A percentile compares a stretch with the other conserved stretches of the same genome.
Evolutionary conservation across 1,140 invertebrate species (phyloP).

Genomic region (Adoxophyes honmai): DNA sequence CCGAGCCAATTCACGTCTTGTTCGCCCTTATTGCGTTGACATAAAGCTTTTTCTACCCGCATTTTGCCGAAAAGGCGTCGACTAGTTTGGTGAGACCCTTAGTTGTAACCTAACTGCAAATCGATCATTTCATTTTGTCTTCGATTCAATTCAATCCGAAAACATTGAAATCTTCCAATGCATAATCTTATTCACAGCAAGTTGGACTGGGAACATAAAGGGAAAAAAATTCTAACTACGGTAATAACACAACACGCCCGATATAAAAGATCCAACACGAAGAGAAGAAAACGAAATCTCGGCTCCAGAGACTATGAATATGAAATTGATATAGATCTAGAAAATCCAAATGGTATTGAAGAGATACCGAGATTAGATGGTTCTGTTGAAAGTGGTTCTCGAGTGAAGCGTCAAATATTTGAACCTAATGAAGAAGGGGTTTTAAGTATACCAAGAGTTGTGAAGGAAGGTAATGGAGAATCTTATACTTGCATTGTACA

Average conservation of each 20-base stretch:
- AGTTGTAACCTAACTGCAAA: no score
- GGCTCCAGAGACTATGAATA: not conserved
- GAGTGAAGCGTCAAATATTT: constrained; percentile 59
- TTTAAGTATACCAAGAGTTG: constrained; percentile 86
- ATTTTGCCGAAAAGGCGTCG: no score
- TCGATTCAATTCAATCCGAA: no score
- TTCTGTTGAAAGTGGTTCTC: constrained; percentile 23
- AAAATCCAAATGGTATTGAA: not conserved
- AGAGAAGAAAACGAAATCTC: constrained; percentile 25
- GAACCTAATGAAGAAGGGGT: constrained; percentile 64
- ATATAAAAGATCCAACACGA: constrained; percentile 40
- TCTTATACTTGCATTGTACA: constrained; percentile 90
- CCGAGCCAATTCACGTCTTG: no score
- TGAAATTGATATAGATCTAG: constrained; percentile 25
- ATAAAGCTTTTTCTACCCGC: no score
- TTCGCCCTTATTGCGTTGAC: no score
- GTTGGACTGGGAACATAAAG: constrained; percentile 73
- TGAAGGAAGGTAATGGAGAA: constrained; percentile 82
- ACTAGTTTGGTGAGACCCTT: no score
- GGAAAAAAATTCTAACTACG: constrained; percentile 57
- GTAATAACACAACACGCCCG: constrained; percentile 48
- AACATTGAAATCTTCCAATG: no score
- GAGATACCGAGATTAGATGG: no score
- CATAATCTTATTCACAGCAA: constrained; percentile 39
- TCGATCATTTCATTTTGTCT: no score